A percentile compares a stretch with the other conserved stretches of the same genome.
Evolutionary conservation across 2,888 invertebrate genomes (phyloP).

Genomic region (Tridacna crocea): DNA sequence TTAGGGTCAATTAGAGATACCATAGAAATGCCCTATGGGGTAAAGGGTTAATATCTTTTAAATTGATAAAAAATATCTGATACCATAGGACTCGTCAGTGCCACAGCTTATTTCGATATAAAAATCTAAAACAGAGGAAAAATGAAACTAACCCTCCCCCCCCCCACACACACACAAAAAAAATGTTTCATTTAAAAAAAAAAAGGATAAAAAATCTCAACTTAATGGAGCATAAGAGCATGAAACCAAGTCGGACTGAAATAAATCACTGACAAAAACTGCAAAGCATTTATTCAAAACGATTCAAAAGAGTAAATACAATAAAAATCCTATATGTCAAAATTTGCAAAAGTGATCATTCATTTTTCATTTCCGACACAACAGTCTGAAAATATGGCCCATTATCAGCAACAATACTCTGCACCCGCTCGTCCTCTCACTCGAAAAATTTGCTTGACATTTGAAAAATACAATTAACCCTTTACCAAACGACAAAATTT

Average conservation of each 20-base stretch:
- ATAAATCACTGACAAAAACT: neutral
- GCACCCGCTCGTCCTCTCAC: conserved; percentile 5
- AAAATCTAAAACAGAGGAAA: too few species aligned
- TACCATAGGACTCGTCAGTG: too few species aligned
- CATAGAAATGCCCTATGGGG: too few species aligned
- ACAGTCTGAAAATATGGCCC: neutral
- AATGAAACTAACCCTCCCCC: too few species aligned
- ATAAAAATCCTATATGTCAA: neutral
- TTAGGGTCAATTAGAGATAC: too few species aligned
- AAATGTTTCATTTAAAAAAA: too few species aligned
- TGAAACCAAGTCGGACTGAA: neutral
- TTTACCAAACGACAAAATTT: too few species aligned
- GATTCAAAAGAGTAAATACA: too few species aligned
- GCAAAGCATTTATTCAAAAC: neutral
- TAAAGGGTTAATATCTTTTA: too few species aligned
- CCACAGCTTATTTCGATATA: too few species aligned
- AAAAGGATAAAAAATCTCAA: neutral
- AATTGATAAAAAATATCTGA: too few species aligned
- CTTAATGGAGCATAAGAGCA: neutral
- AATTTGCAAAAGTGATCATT: neutral
- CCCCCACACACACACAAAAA: too few species aligned
- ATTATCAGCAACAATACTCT: conserved; percentile 14
- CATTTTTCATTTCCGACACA: neutral
- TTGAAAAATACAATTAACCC: neutral
- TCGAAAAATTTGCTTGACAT: conserved; percentile 11